Base-by-base conservation (phyloP, 1,140 invertebrate genomes). In the Halotydeus destructor region DNA sequence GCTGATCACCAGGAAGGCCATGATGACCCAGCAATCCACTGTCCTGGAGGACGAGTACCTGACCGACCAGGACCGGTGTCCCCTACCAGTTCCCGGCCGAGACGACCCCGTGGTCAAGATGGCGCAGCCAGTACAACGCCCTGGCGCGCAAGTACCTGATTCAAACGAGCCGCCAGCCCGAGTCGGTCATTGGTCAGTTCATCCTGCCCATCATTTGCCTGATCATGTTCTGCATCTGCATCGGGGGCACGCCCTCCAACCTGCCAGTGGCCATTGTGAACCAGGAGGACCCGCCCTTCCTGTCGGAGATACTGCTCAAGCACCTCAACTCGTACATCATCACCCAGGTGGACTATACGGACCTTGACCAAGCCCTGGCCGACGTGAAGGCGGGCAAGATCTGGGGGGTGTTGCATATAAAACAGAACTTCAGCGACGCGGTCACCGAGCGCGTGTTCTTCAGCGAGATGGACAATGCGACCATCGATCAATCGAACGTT, bases 181-280 rank as follows among this genome's bases (percentile, higher is more conserved):
- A 27, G 0, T 12, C 60, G 39, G 40, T 63, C 11, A 37, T 60
- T 28, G 89, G 91, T 61, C 82, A 89, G 52, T 86, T 89, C 54
- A 74, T 77, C 5, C 61, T 91, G 50, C 85, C 85, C 25, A 76
- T 85, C 3, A 74, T 82, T 60, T 82, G 89, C 64, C 81, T 84
- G 14, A 76, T 86, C 39, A 68, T 91, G 4, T 93, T 94, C 66
- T 93, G 84, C 60, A 57, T 88, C 47, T 81, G 85, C 19, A 86
- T 93, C 50, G 88, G 86, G 43, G 69, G 78, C 25, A 79, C 86
- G 56, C 85, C 86, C 0, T 72, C 69, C 35, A 74, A 76, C 34
- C 66, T 94, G 0, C 71, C 70, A 49, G 50, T 94, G 54, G 82
- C 78, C 24, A 69, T 93, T 41, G 78, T 86, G 5, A 60, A 63